Conservation (phyloP, 2,113 vertebrate genomes). For the Lepidothrix coronata region DNA sequence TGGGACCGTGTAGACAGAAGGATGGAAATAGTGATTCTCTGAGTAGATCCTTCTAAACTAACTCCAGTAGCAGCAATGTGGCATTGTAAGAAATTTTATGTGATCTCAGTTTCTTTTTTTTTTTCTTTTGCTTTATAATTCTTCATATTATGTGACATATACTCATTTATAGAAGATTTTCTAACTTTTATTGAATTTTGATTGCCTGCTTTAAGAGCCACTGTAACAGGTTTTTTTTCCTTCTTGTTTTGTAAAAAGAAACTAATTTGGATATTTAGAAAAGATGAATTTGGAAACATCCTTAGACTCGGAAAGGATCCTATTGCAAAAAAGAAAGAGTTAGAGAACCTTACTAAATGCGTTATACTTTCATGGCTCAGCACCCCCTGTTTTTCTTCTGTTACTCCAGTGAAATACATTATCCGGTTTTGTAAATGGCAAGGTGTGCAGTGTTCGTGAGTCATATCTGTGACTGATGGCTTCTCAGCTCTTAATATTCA, state of each 20-base stretch:
- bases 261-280: neutral
- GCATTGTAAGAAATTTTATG: neutral
- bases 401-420: neutral
- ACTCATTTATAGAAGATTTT: neutral
- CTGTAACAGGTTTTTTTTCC: neutral
- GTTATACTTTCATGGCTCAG: neutral
- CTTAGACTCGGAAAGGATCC: neutral
- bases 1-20: neutral
- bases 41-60: neutral
- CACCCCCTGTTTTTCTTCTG: neutral
- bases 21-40: neutral
- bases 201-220: neutral
- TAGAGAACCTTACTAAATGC: neutral
- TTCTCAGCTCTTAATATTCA: neutral
- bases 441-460: neutral
- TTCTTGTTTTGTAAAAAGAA: neutral
- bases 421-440: neutral
- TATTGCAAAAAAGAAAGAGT: neutral
- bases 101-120: neutral
- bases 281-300: neutral
- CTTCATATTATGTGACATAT: neutral
- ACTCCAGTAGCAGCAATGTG: neutral
- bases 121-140: neutral
- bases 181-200: neutral
- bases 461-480: neutral